Percentiles rank a stretch among this genome's conserved stretches.
These are phyloP conservation scores for Paramormyrops kingsleyae DNA, from an alignment of 2,113 vertebrate species.

Conservation along the genomic window DNA sequence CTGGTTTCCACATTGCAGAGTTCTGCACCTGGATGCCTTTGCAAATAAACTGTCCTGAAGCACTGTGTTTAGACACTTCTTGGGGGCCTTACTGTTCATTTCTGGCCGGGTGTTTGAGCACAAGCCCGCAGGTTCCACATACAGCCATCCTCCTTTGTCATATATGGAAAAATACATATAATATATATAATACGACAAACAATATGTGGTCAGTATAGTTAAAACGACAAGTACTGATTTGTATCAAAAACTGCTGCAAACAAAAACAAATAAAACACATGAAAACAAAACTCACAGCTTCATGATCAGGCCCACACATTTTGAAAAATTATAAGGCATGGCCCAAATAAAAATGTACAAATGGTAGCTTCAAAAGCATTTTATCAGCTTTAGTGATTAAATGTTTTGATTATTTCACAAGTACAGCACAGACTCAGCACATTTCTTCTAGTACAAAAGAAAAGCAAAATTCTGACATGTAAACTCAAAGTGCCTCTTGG, in stretches of 20 bases:
- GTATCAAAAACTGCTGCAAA: background rate
- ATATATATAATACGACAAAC: background rate
- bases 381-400: background rate
- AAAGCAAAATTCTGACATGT: background rate
- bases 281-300: background rate
- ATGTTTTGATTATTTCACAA: background rate
- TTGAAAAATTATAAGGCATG: background rate
- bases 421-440: background rate
- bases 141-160: background rate
- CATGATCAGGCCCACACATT: background rate
- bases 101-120: background rate
- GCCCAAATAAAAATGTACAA: background rate
- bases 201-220: background rate
- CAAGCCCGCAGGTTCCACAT: background rate
- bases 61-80: background rate
- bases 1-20: constrained; percentile 36
- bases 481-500: background rate
- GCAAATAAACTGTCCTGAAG: background rate
- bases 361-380: background rate
- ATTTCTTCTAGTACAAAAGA: background rate
- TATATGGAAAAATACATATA: background rate
- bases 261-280: background rate
- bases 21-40: background rate
- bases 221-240: background rate
- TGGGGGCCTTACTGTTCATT: background rate